These are phyloP conservation scores for Gymnothorax javanicus DNA, from an alignment of 2,797 vertebrate genomes.

Conservation along the genomic window DNA sequence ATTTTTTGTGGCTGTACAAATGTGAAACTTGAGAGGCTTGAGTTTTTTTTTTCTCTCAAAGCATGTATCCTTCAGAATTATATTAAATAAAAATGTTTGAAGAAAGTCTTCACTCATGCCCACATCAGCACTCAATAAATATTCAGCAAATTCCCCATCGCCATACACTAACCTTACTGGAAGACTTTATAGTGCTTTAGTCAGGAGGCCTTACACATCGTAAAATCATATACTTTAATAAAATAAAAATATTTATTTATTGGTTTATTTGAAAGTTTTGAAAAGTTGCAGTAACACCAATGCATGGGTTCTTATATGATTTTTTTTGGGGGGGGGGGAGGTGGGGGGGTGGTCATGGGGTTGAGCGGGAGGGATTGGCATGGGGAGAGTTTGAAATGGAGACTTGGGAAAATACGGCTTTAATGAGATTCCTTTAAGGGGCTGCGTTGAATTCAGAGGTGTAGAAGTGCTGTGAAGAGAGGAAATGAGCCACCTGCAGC, in stretches of 20 bases:
- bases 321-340: not conserved
- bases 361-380: not conserved
- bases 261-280: not conserved
- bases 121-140: slow-evolving; percentile 11
- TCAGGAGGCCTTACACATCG: not conserved
- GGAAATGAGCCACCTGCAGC: slow-evolving; percentile 87
- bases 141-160: not conserved
- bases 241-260: not conserved
- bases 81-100: slow-evolving; percentile 2
- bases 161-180: not conserved
- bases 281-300: not conserved
- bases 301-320: slow-evolving; percentile 18
- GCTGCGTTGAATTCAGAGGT: slow-evolving; percentile 45
- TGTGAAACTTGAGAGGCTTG: not conserved
- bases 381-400: slow-evolving; percentile 18
- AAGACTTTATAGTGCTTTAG: not conserved
- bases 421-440: slow-evolving; percentile 40
- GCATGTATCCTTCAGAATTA: not conserved
- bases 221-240: not conserved
- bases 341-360: not conserved
- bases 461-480: slow-evolving; percentile 53
- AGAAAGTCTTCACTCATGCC: not conserved
- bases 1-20: slow-evolving; percentile 24
- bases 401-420: slow-evolving; percentile 21
- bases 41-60: not conserved